Base-by-base conservation (phyloP, 1,140 invertebrate genomes). In the Euglossa dilemma region DNA sequence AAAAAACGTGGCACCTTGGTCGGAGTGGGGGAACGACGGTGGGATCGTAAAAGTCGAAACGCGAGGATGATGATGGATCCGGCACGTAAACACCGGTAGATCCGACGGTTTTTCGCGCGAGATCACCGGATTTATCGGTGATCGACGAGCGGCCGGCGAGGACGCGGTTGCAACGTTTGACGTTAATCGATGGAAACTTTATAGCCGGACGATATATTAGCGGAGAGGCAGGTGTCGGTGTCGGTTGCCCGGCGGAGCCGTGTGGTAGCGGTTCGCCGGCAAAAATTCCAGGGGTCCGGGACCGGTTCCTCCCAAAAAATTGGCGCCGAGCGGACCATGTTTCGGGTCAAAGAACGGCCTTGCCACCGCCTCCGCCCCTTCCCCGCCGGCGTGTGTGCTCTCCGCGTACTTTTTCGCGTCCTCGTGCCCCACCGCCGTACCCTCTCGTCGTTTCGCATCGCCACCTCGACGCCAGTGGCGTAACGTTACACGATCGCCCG, bases 311-410 rank as follows among this genome's bases (percentile, higher is more conserved):
- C 77, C 90, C 91, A 83, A 92, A 93, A 93, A 92, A 92, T 92
- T 93, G 92, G 92, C 91, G 91, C 92, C 92, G 89, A 90, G 85
- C 84, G 87, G 90, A 85, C 87, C 92, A 90, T 87, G 88, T 86
- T 87, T 81, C 90, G 89, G 93, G 93, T 94, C 93, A 94, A 94
- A 93, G 92, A 94, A 94, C 93, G 93, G 85, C 93, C 93, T 94
- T 94, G 93, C 92, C 90, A 91, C 88, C 84, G 84, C 90, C 89
- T 90, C 85, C 90, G 88, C 80, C 85, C 83, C 88, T 83, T 83
- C 66, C 52, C 59, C 80, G 61, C 50, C 28, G 20, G 59, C n/a
- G n/a, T 59, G 56, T 57, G 50, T 67, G 50, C 23, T 75, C 52
- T 43, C 56, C 73, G 67, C 73, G 73, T 59, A 75, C 71, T 67